Evolutionary conservation across 2,888 invertebrate genomes (phyloP), one percentile per base, ranked within the genome.

Genomic region (Platypus cylindrus): DNA sequence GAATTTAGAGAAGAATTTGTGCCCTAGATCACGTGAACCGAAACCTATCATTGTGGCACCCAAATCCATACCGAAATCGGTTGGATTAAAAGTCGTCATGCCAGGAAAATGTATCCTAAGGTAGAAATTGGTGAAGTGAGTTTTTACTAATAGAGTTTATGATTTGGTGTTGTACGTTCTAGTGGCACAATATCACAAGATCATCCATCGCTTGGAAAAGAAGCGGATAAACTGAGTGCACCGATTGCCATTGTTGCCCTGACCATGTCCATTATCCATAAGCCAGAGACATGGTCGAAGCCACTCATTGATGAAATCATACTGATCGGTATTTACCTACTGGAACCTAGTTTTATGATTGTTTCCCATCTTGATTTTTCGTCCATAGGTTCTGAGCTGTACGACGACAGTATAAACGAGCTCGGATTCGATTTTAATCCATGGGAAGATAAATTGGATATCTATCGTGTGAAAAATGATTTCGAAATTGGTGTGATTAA

Each of bases 261-360:
- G 0, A 70, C 70, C 13, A 73, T 75, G 74, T 63, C 71, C 0
- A 62, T 67, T 43, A 52, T 73, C 0, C 68, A 74, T 5, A 64
- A 68, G 3, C 65, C 73, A 0, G 64, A 65, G 28, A 61, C 68
- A 3, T 78, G 77, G 77, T 68, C 71, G 3, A 57, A 62, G 3
- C 65, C 66, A n/a, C 71, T 75, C 0, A 49, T 70, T 3, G 72
- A 68, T 38, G 67, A 68, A 25, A 62, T 74, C 8, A 51, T 74
- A 43, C 52, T 56, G 1, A 55, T 67, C 0, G 73, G 66, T 0
- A 64, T 67, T 3, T n/a, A n/a, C n/a, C n/a, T n/a, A n/a, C n/a
- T n/a, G n/a, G n/a, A n/a, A n/a, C n/a, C n/a, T n/a, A n/a, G n/a
- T n/a, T n/a, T n/a, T n/a, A n/a, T n/a, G n/a, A n/a, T n/a, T n/a